A percentile compares a stretch with the other conserved stretches of the same genome.
Conservation (phyloP, 2,797 vertebrate species). For the Enteromius radiatus region DNA sequence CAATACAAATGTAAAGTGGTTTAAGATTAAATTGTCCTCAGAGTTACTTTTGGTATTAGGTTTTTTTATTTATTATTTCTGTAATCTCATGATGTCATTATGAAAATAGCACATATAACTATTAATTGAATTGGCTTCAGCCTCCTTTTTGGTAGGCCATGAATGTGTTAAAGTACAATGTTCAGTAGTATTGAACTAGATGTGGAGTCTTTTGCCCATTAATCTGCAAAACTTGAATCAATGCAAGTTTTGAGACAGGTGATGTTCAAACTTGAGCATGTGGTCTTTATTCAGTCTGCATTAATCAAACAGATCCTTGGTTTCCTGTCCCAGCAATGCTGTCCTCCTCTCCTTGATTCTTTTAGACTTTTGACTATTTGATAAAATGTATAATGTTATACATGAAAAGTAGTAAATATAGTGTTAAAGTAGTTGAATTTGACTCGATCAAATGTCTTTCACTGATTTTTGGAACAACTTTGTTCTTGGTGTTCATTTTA, state of each 20-base stretch:
- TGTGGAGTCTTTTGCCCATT: slow-evolving; percentile 19
- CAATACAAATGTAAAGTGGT: neutral
- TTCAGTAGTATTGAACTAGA: slow-evolving; percentile 25
- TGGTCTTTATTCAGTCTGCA: slow-evolving; percentile 1
- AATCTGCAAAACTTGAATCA: slow-evolving; percentile 15
- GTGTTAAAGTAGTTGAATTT: neutral
- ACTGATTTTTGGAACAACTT: neutral
- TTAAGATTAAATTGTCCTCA: neutral
- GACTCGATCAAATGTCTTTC: neutral
- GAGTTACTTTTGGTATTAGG: neutral
- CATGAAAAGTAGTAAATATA: neutral
- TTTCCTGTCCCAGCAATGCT: slow-evolving; percentile 39
- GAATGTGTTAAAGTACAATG: neutral
- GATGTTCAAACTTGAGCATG: slow-evolving; percentile 26
- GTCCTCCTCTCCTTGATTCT: slow-evolving; percentile 46
- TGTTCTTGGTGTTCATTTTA: neutral
- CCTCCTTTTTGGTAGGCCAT: neutral
- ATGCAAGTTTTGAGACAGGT: slow-evolving; percentile 11
- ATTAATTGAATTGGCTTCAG: neutral
- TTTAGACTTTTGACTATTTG: slow-evolving; percentile 1
- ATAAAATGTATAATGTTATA: neutral
- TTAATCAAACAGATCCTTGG: slow-evolving; percentile 20
- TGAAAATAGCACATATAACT: neutral
- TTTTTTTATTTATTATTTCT: neutral
- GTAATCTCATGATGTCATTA: neutral